Conservation (phyloP, 2,113 vertebrate genomes). For the Ophiodon elongatus region DNA sequence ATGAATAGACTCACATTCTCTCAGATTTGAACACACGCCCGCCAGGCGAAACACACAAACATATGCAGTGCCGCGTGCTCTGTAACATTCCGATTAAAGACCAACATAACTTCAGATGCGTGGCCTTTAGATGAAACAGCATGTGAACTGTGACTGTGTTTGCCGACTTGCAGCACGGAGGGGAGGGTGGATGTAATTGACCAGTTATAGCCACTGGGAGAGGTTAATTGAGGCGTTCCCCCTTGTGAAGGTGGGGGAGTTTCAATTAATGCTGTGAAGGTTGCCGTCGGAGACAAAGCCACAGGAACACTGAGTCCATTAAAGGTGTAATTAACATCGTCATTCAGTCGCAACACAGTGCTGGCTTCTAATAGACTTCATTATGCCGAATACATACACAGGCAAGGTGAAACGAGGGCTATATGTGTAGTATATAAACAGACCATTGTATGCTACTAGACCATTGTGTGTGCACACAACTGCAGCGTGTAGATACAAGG, state of each 20-base stretch:
- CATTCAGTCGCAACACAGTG: constrained; percentile 61
- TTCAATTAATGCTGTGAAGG: constrained; percentile 80
- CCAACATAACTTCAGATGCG: neutral
- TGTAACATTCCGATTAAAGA: constrained; percentile 19
- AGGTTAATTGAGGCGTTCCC: constrained; percentile 79
- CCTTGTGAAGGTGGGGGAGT: constrained; percentile 67
- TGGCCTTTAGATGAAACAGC: constrained; percentile 47
- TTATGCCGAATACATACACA: constrained; percentile 34
- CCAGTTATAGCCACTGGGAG: constrained; percentile 63
- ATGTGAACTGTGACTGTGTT: constrained; percentile 54
- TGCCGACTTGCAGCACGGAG: constrained; percentile 53
- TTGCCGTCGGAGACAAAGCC: constrained; percentile 70
- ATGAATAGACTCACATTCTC: constrained; percentile 16
- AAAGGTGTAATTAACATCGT: constrained; percentile 75
- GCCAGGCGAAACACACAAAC: neutral
- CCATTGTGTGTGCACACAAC: neutral
- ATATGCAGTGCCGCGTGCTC: neutral
- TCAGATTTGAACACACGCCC: neutral
- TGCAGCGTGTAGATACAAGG: neutral
- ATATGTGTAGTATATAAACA: neutral
- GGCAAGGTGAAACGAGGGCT: constrained; percentile 38
- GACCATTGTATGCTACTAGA: neutral
- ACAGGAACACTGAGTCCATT: constrained; percentile 71
- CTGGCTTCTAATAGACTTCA: constrained; percentile 57
- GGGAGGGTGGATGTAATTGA: constrained; percentile 62